A percentile compares a stretch with the other conserved stretches of the same genome.
phyloP scores from a whole-genome alignment of 1,140 invertebrate species.

The Kradibia gibbosae region DNA sequence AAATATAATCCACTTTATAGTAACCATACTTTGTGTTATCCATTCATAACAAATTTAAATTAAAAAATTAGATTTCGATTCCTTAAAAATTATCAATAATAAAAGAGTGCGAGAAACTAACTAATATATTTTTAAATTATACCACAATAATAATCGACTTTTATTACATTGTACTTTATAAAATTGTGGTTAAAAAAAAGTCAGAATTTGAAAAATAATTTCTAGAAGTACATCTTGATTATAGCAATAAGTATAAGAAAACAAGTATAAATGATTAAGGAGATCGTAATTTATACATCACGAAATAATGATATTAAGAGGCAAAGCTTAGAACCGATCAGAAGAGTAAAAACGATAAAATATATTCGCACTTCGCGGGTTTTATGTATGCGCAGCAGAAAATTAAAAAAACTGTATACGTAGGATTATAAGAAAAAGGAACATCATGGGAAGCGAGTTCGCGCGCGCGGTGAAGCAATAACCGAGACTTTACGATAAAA shows the following conservation, averaged over 20 bases:
- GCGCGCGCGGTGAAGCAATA: conserved; percentile 45
- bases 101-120: too few relatives aligned
- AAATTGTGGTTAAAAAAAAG: too few relatives aligned
- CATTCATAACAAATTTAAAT: too few relatives aligned
- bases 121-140: too few relatives aligned
- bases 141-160: too few relatives aligned
- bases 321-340: background rate
- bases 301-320: background rate
- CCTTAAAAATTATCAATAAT: too few relatives aligned
- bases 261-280: background rate
- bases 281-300: background rate
- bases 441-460: conserved; percentile 19
- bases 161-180: too few relatives aligned
- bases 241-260: background rate
- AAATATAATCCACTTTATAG: too few relatives aligned
- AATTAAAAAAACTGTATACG: conserved; percentile 13
- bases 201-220: background rate
- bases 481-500: conserved; percentile 58
- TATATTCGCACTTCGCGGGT: conserved; percentile 10
- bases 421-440: conserved; percentile 43
- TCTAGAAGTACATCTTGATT: background rate
- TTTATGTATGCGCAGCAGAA: background rate
- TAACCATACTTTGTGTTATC: too few relatives aligned
- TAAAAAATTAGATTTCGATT: too few relatives aligned
- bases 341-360: conserved; percentile 6